Conservation (phyloP, 2,888 invertebrate species). For the Idaea biselata region DNA sequence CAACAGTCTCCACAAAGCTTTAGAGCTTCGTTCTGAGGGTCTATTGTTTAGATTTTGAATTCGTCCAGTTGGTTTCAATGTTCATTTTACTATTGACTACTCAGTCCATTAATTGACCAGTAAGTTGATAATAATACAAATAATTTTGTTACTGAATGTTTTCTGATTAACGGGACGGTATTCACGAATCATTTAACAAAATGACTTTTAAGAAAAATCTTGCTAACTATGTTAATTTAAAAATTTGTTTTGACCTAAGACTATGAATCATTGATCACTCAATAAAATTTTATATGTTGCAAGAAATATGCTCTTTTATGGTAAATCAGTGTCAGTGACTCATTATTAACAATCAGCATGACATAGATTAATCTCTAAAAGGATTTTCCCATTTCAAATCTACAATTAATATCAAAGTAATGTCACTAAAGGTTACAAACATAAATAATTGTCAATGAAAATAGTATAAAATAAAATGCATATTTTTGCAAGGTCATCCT, state of each 20-base stretch:
- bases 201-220: background rate
- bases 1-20: conserved; percentile 45
- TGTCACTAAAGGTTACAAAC: background rate
- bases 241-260: background rate
- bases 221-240: background rate
- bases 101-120: background rate
- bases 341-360: background rate
- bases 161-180: background rate
- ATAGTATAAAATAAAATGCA: conserved; percentile 11
- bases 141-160: too few species aligned
- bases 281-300: conserved; percentile 3
- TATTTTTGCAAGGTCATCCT: conserved; percentile 21
- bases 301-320: background rate
- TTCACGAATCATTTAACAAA: background rate
- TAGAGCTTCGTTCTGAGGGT: conserved; percentile 54
- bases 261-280: conserved; percentile 8
- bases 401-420: background rate
- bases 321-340: background rate
- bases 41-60: conserved; percentile 61
- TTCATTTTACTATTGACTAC: background rate
- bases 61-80: conserved; percentile 12
- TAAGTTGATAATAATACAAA: background rate
- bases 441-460: background rate
- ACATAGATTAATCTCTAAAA: background rate
- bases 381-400: background rate